Evolutionary conservation across 2,797 vertebrate species (phyloP), one percentile per base, ranked within the genome.

Genomic region (Rhinella marina): DNA sequence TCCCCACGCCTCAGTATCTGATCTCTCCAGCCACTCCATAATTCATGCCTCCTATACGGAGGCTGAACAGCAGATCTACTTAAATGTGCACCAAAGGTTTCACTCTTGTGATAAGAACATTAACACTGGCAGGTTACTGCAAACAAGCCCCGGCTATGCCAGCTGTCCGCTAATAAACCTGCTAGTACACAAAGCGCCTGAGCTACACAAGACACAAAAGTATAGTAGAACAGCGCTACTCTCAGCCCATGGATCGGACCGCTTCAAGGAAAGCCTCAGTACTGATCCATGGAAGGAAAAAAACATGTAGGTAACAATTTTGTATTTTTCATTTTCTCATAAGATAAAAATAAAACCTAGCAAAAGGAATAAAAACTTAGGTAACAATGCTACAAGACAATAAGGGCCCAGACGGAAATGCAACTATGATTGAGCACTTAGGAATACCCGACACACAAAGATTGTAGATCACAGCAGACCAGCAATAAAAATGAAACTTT

Each of bases 1-100:
- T 41, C 9, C 10, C 62, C 25, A 14, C 4, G 19, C 27, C 59
- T 57, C 68, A 75, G 70, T 68, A 27, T 16, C 7, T 81, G 56
- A 77, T 86, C 85, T 82, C 66, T 81, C 86, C 82, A 64, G 54
- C 62, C 56, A 57, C 70, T 72, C 78, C 81, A 68, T 87, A 90
- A 90, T 19, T 89, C 50, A 86, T 86, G 79, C 50, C 32, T 68
- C 75, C 29, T 75, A n/a, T 73, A 80, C 87, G 59, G 19, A 13
- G 85, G 54, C 86, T 82, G 25, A 11, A 86, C 48, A 81, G 32
- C 1, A 81, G 81, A 56, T 61, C 72, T n/a, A 52, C 27, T 52
- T 77, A 85, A 64, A 54, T 54, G 72, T 85, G 48, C 32, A 52
- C 70, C 50, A 83, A 81, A 68, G 81, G 72, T 62, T 76, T 76